These are phyloP conservation scores for Ptychochromis oligacanthus DNA, from an alignment of 2,113 vertebrate species.

Conservation along the genomic window DNA sequence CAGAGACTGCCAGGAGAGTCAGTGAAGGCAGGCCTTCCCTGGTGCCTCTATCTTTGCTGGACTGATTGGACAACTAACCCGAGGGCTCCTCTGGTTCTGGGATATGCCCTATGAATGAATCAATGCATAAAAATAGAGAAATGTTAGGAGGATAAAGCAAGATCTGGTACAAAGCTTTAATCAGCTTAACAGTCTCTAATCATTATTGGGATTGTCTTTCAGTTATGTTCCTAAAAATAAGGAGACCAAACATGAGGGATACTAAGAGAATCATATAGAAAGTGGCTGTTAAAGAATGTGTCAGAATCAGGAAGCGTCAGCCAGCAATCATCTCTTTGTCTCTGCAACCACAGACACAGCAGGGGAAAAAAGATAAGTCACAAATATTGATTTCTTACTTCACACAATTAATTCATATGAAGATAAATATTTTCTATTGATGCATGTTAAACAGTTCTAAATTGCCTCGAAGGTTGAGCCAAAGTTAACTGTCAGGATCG, in stretches of 20 bases:
- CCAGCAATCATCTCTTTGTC: conserved; percentile 15
- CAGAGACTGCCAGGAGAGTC: no score
- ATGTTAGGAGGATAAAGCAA: no score
- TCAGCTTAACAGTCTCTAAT: background rate
- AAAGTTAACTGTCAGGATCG: conserved; percentile 74
- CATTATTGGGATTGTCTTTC: background rate
- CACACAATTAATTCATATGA: conserved; percentile 55
- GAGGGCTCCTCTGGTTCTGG: no score
- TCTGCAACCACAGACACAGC: conserved; percentile 2
- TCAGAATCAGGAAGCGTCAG: background rate
- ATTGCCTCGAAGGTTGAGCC: conserved; percentile 69
- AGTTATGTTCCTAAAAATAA: background rate
- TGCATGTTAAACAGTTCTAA: conserved; percentile 62
- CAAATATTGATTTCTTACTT: conserved; percentile 61
- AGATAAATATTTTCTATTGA: conserved; percentile 66
- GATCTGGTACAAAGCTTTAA: no score
- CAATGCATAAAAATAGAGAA: no score
- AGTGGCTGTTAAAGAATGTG: background rate
- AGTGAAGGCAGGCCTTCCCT: no score
- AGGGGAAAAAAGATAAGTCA: conserved; percentile 20
- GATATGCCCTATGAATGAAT: no score
- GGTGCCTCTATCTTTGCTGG: no score
- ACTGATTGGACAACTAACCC: no score
- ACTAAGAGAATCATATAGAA: conserved; percentile 7
- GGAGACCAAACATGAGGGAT: background rate